Conservation (phyloP, 2,888 invertebrate genomes). For the Sinodicranocentrus sp. region DNA sequence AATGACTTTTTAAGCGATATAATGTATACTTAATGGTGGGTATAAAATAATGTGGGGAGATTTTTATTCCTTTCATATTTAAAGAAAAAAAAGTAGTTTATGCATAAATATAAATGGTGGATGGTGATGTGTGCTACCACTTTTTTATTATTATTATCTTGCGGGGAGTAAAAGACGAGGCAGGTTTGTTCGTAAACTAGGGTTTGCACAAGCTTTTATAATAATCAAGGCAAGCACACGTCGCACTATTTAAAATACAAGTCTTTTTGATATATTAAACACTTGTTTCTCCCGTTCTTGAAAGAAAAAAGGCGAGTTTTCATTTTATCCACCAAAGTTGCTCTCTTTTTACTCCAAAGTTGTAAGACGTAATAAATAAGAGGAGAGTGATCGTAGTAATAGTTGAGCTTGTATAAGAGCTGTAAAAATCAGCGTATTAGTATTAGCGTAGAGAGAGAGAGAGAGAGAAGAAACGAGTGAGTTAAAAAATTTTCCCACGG, state of each 20-base stretch:
- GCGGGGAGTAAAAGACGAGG: too few relatives aligned
- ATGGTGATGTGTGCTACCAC: neutral
- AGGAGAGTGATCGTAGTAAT: conserved; percentile 27
- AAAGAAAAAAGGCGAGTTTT: conserved; percentile 30
- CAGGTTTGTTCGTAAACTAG: neutral
- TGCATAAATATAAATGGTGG: neutral
- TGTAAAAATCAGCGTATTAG: conserved; percentile 29
- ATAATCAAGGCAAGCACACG: conserved; percentile 19
- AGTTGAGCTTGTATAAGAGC: conserved; percentile 14
- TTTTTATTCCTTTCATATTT: neutral
- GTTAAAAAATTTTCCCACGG: conserved; percentile 73
- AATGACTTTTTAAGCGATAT: conserved; percentile 52
- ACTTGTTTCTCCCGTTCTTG: conserved; percentile 19
- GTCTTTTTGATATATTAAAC: conserved; percentile 39
- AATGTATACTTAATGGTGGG: conserved; percentile 50
- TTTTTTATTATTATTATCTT: conserved; percentile 13
- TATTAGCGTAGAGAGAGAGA: neutral
- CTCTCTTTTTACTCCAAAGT: conserved; percentile 20
- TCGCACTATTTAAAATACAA: conserved; percentile 45
- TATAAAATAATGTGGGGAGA: conserved; percentile 41
- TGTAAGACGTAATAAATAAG: conserved; percentile 6
- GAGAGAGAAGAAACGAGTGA: conserved; percentile 24
- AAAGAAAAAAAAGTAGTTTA: neutral
- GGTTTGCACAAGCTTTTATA: neutral
- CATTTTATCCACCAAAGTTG: conserved; percentile 49